Base-by-base conservation (phyloP, 30 jellyfish, hydroid and myxozoan genomes). In the Pelagia noctiluca region DNA sequence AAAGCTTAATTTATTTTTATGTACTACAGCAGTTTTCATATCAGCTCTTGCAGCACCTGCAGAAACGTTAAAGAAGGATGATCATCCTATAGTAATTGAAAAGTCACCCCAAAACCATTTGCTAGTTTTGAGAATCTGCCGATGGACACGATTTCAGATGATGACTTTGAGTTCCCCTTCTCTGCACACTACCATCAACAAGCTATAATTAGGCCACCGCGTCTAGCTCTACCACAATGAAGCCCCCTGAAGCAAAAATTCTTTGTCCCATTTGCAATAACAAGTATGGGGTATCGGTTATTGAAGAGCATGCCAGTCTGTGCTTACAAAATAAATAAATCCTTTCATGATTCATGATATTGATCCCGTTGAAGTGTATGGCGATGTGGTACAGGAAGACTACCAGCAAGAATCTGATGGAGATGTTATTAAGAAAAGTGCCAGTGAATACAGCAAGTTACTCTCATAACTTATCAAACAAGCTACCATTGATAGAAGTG, bases 221-320 rank as follows among this genome's bases (percentile, higher is more conserved):
- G 21, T 52, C 68, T 10, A 52, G 26, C 68, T 52, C 68, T 4
- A 19, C 26, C 26, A 52, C 12, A 52, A 19, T 52, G 12, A 19
- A 52, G 21, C 68, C 12, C 16, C 16, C 68, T 52, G 68, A 52
- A 52, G 68, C 68, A 52, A 52, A 52, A 19, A 19, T 52, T 25
- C 68, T 10, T 52, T 52, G 68, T 19, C 68, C 68, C 26, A 52
- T 52, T 4, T 52, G 68, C 26, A 52, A 52, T 19, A 52, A 52
- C 28, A 52, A 52, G 26, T 52, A 4, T 52, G 12, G 68, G 28
- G 68, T 52, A 19, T 52, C 68, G 21, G 68, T 52, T 52, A 52
- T 52, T 4, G 68, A 52, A 52, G 68, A 52, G 68, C 68, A 52
- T 52, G 68, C 68, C 16, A 52, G 68, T 52, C 26, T 52, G 68